A percentile compares a stretch with the other conserved stretches of the same genome.
These are phyloP conservation scores for Manduca sexta DNA, from an alignment of 1,140 invertebrate species.

Conservation along the genomic window DNA sequence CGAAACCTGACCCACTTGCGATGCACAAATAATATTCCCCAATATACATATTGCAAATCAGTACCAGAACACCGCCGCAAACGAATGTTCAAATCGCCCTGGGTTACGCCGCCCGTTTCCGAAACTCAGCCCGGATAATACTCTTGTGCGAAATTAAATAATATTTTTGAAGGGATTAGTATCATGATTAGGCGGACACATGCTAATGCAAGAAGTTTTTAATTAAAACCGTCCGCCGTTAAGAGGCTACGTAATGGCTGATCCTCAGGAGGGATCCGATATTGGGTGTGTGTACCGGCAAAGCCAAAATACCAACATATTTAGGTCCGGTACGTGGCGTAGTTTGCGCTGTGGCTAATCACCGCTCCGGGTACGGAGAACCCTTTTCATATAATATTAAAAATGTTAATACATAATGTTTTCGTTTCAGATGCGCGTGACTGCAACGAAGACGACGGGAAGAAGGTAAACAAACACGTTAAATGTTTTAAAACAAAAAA, in stretches of 20 bases:
- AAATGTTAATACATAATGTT: constrained; percentile 9
- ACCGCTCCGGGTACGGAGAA: constrained; percentile 40
- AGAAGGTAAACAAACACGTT: constrained; percentile 44
- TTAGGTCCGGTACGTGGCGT: constrained; percentile 56
- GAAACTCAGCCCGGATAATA: constrained; percentile 13
- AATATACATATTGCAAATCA: constrained; percentile 6
- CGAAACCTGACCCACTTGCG: constrained; percentile 34
- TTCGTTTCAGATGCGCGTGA: constrained; percentile 57
- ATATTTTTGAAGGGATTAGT: constrained; percentile 57
- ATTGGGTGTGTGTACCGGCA: constrained; percentile 55
- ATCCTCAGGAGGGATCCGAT: constrained; percentile 61
- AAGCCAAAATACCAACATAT: constrained; percentile 70
- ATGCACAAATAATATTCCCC: constrained; percentile 39
- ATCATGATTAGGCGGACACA: constrained; percentile 54
- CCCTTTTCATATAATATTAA: constrained; percentile 46
- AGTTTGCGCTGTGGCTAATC: constrained; percentile 55
- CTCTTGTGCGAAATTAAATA: constrained; percentile 47
- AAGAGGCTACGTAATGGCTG: constrained; percentile 68
- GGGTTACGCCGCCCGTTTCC: background rate
- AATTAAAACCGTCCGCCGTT: constrained; percentile 69
- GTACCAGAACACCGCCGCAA: background rate
- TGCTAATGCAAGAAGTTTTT: constrained; percentile 72
- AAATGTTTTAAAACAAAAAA: constrained; percentile 38
- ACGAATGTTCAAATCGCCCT: background rate
- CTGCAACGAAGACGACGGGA: constrained; percentile 42